Evolutionary conservation across 1,140 invertebrate genomes (phyloP).

Genomic region (Papilio machaon): DNA sequence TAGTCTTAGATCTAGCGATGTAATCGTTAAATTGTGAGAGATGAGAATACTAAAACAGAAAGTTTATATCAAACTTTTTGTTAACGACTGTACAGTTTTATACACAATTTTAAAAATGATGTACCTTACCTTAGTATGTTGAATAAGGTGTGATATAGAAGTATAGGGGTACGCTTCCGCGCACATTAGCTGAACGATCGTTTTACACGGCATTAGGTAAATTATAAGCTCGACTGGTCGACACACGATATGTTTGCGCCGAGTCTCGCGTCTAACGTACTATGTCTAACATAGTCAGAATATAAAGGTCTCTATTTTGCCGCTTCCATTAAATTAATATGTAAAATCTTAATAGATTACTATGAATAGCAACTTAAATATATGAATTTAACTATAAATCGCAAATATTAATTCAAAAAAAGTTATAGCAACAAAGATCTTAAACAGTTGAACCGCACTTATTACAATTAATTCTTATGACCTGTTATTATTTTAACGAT

Average conservation of each 20-base stretch:
- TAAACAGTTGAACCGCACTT: too few species aligned
- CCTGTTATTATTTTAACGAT: too few species aligned
- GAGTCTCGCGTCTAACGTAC: slow-evolving; percentile 22
- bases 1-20: too few species aligned
- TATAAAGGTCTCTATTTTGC: slow-evolving; percentile 2
- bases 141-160: slow-evolving; percentile 13
- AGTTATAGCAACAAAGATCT: background rate
- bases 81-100: background rate
- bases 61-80: slow-evolving; percentile 15
- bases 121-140: background rate
- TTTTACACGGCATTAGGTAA: slow-evolving; percentile 78
- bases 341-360: background rate
- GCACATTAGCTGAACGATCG: slow-evolving; percentile 68
- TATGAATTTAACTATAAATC: background rate
- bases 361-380: background rate
- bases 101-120: background rate
- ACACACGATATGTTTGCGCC: slow-evolving; percentile 68
- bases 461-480: too few species aligned
- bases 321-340: slow-evolving; percentile 4
- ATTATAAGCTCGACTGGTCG: slow-evolving; percentile 76
- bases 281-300: slow-evolving; percentile 2
- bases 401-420: background rate
- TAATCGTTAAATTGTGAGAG: too few species aligned
- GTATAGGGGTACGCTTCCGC: slow-evolving; percentile 36
- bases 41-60: background rate